Conservation (phyloP, 2,113 vertebrate species). For the Pollachius pollachius region DNA sequence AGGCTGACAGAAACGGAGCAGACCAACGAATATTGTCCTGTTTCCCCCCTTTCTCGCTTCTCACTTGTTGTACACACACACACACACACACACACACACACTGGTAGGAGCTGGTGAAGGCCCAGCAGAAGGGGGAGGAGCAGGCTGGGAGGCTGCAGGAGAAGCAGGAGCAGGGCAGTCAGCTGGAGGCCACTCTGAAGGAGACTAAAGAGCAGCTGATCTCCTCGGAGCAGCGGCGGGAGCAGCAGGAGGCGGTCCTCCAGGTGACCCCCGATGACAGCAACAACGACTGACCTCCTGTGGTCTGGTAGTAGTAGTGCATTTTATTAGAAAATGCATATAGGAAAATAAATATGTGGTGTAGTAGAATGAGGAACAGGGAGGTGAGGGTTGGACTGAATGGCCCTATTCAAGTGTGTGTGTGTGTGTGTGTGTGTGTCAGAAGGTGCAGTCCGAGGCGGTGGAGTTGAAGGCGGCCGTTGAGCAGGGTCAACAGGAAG, state of each 20-base stretch:
- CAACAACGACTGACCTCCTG: neutral
- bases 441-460: conserved; percentile 89
- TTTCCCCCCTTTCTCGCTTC: neutral
- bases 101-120: conserved; percentile 87
- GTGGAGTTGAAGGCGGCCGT: conserved; percentile 74
- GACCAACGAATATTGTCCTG: neutral
- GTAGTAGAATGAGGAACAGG: neutral
- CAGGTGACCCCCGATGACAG: conserved; percentile 79
- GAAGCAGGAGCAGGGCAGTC: conserved; percentile 83
- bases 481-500: conserved; percentile 80
- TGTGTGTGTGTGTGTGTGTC: conserved; percentile 21
- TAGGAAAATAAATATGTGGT: neutral
- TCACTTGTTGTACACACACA: neutral
- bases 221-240: conserved; percentile 83
- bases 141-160: conserved; percentile 80
- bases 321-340: neutral
- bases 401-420: neutral
- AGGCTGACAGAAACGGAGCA: too few relatives aligned
- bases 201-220: conserved; percentile 87
- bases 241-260: conserved; percentile 81
- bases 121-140: conserved; percentile 82
- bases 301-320: neutral
- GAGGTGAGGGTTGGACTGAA: too few relatives aligned
- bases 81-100: neutral
- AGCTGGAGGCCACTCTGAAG: conserved; percentile 85